These are phyloP conservation scores for Osmoderma eremita DNA, from an alignment of 2,888 invertebrate species.

Conservation along the genomic window DNA sequence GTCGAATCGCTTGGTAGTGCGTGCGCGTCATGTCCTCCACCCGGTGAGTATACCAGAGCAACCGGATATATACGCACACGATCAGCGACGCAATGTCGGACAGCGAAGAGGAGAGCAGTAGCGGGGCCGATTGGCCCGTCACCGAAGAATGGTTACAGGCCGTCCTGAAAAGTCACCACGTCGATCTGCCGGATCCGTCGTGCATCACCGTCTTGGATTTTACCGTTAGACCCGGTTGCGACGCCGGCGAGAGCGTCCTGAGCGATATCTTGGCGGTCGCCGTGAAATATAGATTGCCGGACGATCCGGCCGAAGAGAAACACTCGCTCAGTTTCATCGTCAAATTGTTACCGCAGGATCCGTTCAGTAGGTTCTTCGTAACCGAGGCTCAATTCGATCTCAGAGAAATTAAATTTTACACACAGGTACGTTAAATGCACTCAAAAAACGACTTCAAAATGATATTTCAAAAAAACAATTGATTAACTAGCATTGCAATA, in stretches of 20 bases:
- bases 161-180: conserved; percentile 66
- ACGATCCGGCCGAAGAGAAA: conserved; percentile 52
- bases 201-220: conserved; percentile 65
- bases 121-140: conserved; percentile 65
- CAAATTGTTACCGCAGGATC: conserved; percentile 81
- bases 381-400: conserved; percentile 86
- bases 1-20: conserved; percentile 12
- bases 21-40: conserved; percentile 23
- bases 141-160: conserved; percentile 69
- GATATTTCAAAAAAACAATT: too few species aligned
- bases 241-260: conserved; percentile 77
- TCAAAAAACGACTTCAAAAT: background rate
- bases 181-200: conserved; percentile 54
- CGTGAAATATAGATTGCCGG: conserved; percentile 69
- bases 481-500: too few species aligned
- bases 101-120: conserved; percentile 66
- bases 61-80: conserved; percentile 48
- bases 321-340: conserved; percentile 70
- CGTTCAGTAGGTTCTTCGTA: conserved; percentile 82
- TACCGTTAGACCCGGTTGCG: conserved; percentile 69
- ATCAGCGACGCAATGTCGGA: conserved; percentile 65
- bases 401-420: conserved; percentile 84
- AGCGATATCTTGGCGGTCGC: conserved; percentile 82
- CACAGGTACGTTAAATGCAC: conserved; percentile 70
- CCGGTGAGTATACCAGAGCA: conserved; percentile 11